Conservation (phyloP, 2,888 invertebrate species). For the Drosophila kambysellisi region DNA sequence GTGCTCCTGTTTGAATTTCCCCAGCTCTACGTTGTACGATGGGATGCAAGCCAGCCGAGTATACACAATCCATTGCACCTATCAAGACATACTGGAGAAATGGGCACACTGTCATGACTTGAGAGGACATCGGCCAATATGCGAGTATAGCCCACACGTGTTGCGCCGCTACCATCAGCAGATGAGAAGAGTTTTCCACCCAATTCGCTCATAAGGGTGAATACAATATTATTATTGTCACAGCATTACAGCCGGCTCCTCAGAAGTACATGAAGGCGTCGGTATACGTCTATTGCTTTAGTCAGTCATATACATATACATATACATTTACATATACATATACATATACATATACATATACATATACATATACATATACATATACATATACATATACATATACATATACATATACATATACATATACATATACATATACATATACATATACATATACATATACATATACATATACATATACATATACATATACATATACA, state of each 20-base stretch:
- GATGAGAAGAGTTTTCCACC: conserved; percentile 5
- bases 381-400: background rate
- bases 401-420: background rate
- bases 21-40: conserved; percentile 42
- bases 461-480: background rate
- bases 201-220: conserved; percentile 17
- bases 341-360: background rate
- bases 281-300: background rate
- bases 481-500: background rate
- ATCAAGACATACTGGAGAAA: conserved; percentile 45
- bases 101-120: conserved; percentile 22
- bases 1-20: conserved; percentile 28
- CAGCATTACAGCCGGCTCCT: conserved; percentile 37
- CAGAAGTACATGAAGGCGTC: background rate
- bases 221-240: conserved; percentile 35
- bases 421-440: background rate
- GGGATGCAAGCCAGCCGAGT: conserved; percentile 4
- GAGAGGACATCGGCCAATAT: conserved; percentile 3
- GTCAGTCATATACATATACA: background rate
- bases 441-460: background rate
- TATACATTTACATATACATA: background rate
- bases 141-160: background rate
- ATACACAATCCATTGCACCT: conserved; percentile 35
- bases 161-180: conserved; percentile 19
- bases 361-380: background rate